Percentiles rank a stretch among this genome's conserved stretches.
Conservation (phyloP, 1,140 invertebrate species). For the Drosophila busckii region DNA sequence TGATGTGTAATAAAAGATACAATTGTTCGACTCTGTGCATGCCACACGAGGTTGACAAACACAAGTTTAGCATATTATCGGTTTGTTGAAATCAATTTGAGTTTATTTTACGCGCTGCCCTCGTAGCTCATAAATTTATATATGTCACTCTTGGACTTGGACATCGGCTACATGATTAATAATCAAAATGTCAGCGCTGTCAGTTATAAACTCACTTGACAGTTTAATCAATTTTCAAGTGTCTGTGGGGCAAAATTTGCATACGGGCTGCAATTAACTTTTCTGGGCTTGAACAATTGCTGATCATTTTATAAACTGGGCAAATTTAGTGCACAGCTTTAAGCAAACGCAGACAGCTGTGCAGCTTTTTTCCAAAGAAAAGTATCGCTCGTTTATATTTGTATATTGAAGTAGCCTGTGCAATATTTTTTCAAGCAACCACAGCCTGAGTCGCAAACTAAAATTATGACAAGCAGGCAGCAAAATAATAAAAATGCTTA, state of each 20-base stretch:
- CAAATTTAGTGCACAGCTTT: no score
- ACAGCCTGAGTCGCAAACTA: constrained; percentile 44
- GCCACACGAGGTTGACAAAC: no score
- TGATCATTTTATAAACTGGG: constrained; percentile 11
- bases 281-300: background rate
- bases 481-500: constrained; percentile 57
- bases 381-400: no score
- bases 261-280: constrained; percentile 33
- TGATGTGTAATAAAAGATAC: constrained; percentile 36
- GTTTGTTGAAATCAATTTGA: background rate
- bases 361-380: no score
- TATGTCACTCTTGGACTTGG: constrained; percentile 24
- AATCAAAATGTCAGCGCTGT: constrained; percentile 73
- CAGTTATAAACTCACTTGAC: constrained; percentile 72
- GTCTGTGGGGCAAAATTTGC: constrained; percentile 26
- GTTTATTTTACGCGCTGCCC: background rate
- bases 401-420: no score
- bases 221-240: constrained; percentile 69
- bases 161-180: constrained; percentile 64
- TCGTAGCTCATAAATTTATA: constrained; percentile 4
- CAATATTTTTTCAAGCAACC: constrained; percentile 50
- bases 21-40: no score
- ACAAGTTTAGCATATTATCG: no score
- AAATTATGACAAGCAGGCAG: constrained; percentile 62
- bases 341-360: no score